phyloP scores from a whole-genome alignment of 1,140 invertebrate species.

The Ceratosolen fusciceps region DNA sequence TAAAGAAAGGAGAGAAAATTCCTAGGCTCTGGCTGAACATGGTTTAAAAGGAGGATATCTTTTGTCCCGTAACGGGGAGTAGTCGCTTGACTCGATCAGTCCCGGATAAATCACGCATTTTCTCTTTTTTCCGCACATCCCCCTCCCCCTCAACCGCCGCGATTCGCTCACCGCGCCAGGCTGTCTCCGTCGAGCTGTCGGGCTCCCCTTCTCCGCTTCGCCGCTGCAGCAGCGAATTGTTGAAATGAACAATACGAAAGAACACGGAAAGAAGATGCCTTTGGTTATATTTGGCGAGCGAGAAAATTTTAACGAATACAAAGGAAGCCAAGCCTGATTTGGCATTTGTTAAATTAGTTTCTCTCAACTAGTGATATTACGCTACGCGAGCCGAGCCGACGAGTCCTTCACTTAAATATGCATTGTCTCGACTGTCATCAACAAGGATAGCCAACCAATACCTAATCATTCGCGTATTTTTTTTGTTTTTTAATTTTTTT shows the following conservation, averaged over 20 bases:
- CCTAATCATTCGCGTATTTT: too few species aligned
- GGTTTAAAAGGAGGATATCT: background rate
- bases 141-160: background rate
- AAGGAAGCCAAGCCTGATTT: slow-evolving; percentile 18
- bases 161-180: too few species aligned
- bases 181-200: background rate
- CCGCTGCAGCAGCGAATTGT: background rate
- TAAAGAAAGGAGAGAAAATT: slow-evolving; percentile 12
- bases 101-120: slow-evolving; percentile 36
- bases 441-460: too few species aligned
- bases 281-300: slow-evolving; percentile 41
- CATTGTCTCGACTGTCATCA: slow-evolving; percentile 35
- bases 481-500: too few species aligned
- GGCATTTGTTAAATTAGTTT: slow-evolving; percentile 25
- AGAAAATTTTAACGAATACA: slow-evolving; percentile 32
- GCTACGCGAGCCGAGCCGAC: background rate
- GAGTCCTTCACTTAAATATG: slow-evolving; percentile 27
- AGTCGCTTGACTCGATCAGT: slow-evolving; percentile 46
- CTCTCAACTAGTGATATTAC: slow-evolving; percentile 17
- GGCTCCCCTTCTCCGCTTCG: background rate
- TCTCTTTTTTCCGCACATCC: background rate
- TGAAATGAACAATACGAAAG: slow-evolving; percentile 29
- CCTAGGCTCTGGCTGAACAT: background rate
- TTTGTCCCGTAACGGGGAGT: slow-evolving; percentile 9
- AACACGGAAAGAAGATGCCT: slow-evolving; percentile 22